Percentiles rank a stretch among this genome's conserved stretches.
Evolutionary conservation across 2,113 vertebrate species (phyloP).

Genomic region (Antennarius striatus): DNA sequence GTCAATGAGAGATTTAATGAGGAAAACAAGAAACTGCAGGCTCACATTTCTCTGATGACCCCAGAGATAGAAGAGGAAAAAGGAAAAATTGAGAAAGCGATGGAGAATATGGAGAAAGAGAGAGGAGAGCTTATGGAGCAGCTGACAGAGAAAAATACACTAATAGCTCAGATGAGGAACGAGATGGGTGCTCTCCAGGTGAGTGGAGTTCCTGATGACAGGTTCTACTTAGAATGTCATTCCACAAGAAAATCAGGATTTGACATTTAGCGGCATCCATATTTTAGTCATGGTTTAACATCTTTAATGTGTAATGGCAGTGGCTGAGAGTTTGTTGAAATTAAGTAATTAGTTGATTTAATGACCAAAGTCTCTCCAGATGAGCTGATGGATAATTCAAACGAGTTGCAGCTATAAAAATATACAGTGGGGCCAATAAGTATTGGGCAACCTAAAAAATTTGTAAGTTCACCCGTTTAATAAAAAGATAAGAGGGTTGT

Average conservation of each 20-base stretch:
- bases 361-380: not conserved
- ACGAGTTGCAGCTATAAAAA: not conserved
- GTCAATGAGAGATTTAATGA: conserved; percentile 79
- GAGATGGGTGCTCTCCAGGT: conserved; percentile 87
- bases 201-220: conserved; percentile 44
- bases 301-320: not conserved
- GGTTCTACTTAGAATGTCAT: conserved; percentile 5
- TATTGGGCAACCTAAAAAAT: no score
- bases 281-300: not conserved
- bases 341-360: no score
- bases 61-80: conserved; percentile 70
- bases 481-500: no score
- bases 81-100: not conserved
- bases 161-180: conserved; percentile 80
- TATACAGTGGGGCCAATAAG: not conserved
- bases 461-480: no score
- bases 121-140: conserved; percentile 66
- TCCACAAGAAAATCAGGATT: not conserved
- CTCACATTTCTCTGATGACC: conserved; percentile 69
- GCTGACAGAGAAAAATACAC: conserved; percentile 84
- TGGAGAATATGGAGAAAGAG: conserved; percentile 64
- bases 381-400: not conserved
- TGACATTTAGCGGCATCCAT: not conserved
- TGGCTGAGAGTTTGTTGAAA: not conserved
- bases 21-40: conserved; percentile 84